Evolutionary conservation across 2,888 invertebrate genomes (phyloP), one percentile per base, ranked within the genome.

Genomic region (Blastobasis adustella): DNA sequence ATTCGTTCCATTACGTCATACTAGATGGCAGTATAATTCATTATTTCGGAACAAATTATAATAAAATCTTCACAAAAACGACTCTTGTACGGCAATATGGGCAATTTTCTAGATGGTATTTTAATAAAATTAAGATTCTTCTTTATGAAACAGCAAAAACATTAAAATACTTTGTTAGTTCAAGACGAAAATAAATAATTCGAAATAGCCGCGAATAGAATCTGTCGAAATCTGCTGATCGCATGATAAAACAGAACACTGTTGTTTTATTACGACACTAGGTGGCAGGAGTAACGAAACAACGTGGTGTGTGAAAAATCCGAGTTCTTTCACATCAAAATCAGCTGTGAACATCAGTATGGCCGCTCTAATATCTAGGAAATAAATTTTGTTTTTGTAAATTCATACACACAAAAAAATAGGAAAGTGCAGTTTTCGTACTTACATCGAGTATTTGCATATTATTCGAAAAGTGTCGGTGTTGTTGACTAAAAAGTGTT

Each of bases 301-400:
- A 86, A 87, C 86, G 86, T 85, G 85, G 81, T 84, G 72, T 66
- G 66, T 65, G 62, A 74, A 76, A 77, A 73, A 68, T 72, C 67
- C 72, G 76, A 75, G 73, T 79, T 82, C 81, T 76, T 75, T 82
- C 79, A 85, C 77, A 83, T 87, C 87, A 87, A 88, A 89, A 89
- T 89, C 89, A 89, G 89, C 89, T 89, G 89, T 89, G 84, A 82
- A 82, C 82, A 81, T 83, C 87, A 86, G 79, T 85, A 89, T 89
- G 89, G 88, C 89, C 84, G 87, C 84, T 83, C 76, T 65, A 68
- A 66, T 78, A 79, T 65, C 67, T 70, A 69, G 69, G 79, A 83
- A 83, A 84, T 84, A 85, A 80, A 80, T 71, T 79, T 54, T 78
- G 73, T 71, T 83, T 79, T 79, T 79, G 73, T 74, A 76, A 76